Percentiles rank a stretch among this genome's conserved stretches.
Conservation (phyloP, 2,113 vertebrate genomes). For the Puntigrus tetrazona region DNA sequence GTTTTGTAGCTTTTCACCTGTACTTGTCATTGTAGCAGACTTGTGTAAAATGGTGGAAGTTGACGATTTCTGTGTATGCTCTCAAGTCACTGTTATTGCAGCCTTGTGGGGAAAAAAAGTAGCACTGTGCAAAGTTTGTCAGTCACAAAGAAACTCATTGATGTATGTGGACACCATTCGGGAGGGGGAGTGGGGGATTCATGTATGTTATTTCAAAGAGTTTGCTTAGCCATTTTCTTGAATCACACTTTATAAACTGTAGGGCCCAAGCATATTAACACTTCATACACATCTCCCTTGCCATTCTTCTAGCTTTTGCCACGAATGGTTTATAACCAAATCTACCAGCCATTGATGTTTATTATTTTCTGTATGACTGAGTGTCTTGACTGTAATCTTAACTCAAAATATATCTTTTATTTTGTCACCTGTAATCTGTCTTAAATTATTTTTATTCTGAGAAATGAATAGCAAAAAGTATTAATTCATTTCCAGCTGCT, state of each 20-base stretch:
- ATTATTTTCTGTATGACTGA: neutral
- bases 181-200: neutral
- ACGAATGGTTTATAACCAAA: neutral
- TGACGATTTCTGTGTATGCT: neutral
- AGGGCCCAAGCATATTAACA: slow-evolving; percentile 33
- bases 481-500: neutral
- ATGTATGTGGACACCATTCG: neutral
- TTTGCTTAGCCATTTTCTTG: slow-evolving; percentile 1
- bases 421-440: neutral
- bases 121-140: neutral
- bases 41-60: neutral
- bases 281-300: slow-evolving; percentile 7
- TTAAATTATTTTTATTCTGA: neutral
- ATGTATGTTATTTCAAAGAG: slow-evolving; percentile 30
- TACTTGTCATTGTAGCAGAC: neutral
- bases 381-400: neutral
- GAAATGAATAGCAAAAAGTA: neutral
- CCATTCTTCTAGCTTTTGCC: neutral
- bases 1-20: neutral
- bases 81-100: neutral
- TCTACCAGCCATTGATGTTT: neutral
- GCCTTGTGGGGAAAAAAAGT: neutral
- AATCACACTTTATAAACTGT: neutral
- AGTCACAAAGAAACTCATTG: neutral
- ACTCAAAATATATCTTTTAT: neutral